These are phyloP conservation scores for Mystacornis crossleyi DNA, from an alignment of 2,113 vertebrate genomes.

Conservation along the genomic window DNA sequence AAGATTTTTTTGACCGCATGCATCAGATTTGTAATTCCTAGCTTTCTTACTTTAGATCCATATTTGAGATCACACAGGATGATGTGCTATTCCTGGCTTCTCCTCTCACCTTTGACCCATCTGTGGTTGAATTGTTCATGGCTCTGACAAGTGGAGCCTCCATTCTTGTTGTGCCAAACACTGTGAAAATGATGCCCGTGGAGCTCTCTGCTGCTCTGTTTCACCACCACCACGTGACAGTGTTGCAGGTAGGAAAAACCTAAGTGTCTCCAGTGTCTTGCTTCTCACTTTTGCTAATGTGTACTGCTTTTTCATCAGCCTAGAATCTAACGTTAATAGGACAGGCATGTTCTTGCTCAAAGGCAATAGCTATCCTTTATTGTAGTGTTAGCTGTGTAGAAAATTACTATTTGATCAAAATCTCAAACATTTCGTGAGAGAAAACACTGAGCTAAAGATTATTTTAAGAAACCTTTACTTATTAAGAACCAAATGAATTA, in stretches of 20 bases:
- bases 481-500: not conserved
- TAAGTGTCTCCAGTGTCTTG: not conserved
- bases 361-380: rapidly evolving
- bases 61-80: slow-evolving; percentile 83
- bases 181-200: slow-evolving; percentile 83
- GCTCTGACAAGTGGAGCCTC: slow-evolving; percentile 88
- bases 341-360: not conserved
- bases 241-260: slow-evolving; percentile 84
- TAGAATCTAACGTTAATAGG: not conserved
- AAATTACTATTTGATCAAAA: not conserved
- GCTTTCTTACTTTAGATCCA: slow-evolving; percentile 73
- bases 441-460: not conserved
- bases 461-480: not conserved
- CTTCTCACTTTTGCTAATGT: not conserved
- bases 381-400: not conserved
- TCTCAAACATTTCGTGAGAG: not conserved
- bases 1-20: not conserved
- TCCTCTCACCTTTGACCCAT: slow-evolving; percentile 95
- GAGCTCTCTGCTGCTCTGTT: slow-evolving; percentile 84
- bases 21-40: not conserved
- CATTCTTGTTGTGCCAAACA: slow-evolving; percentile 86
- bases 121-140: slow-evolving; percentile 91
- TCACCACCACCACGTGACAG: slow-evolving; percentile 79
- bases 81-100: slow-evolving; percentile 92
- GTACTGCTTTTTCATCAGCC: not conserved